These are phyloP conservation scores for Nerophis ophidion DNA, from an alignment of 2,113 vertebrate genomes.

Conservation along the genomic window DNA sequence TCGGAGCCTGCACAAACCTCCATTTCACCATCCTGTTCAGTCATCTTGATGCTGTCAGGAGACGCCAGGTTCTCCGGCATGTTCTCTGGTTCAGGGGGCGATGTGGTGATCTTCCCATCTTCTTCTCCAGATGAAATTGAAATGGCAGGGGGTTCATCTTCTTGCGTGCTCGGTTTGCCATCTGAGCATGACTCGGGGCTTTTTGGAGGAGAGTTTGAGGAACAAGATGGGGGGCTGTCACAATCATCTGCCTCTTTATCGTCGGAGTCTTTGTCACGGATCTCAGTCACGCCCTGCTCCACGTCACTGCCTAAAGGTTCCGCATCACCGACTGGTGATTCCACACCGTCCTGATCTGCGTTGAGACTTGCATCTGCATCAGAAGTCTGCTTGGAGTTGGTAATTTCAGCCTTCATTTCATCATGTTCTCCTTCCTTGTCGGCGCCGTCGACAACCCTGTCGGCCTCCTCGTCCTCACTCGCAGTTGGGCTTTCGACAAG, in stretches of 20 bases:
- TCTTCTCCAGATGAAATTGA: slow-evolving; percentile 27
- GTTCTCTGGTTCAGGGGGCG: slow-evolving; percentile 18
- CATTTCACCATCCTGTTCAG: slow-evolving; percentile 27
- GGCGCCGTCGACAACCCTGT: background rate
- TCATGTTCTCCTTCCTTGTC: slow-evolving; percentile 28
- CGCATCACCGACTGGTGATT: slow-evolving; percentile 19
- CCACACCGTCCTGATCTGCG: slow-evolving; percentile 22
- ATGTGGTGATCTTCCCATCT: slow-evolving; percentile 17
- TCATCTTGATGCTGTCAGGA: slow-evolving; percentile 18
- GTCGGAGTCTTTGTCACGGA: slow-evolving; percentile 10
- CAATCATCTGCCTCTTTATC: slow-evolving; percentile 17
- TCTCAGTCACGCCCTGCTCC: slow-evolving; percentile 27
- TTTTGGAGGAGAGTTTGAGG: slow-evolving; percentile 22
- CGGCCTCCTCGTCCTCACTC: slow-evolving; percentile 58
- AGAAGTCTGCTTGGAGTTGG: slow-evolving; percentile 27
- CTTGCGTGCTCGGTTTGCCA: slow-evolving; percentile 2
- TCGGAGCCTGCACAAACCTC: slow-evolving; percentile 20
- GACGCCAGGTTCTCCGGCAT: slow-evolving; percentile 29
- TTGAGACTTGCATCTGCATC: slow-evolving; percentile 27
- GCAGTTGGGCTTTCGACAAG: slow-evolving; percentile 58
- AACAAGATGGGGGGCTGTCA: slow-evolving; percentile 12
- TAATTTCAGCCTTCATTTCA: slow-evolving; percentile 24
- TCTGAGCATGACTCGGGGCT: slow-evolving; percentile 29
- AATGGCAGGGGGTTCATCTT: slow-evolving; percentile 23
- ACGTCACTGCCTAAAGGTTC: slow-evolving; percentile 17